Conservation (phyloP, 2,797 vertebrate genomes). For the Scarus forsteni region DNA sequence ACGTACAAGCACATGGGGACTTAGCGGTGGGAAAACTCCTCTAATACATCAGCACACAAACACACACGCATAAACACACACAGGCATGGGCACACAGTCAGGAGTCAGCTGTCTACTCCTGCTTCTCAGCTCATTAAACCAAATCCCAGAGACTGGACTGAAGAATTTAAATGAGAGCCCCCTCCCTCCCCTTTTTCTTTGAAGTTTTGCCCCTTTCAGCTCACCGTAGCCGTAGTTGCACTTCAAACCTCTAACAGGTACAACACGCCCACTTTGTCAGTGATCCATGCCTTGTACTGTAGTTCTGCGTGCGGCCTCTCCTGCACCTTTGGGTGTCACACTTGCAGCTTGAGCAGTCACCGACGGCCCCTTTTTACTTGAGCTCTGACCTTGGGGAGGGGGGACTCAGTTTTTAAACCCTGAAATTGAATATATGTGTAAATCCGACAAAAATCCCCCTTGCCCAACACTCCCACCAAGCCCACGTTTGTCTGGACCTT, state of each 20-base stretch:
- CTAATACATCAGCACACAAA: constrained; percentile 27
- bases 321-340: constrained; percentile 49
- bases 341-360: constrained; percentile 26
- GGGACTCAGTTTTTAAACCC: constrained; percentile 81
- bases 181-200: constrained; percentile 57
- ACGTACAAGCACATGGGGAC: constrained; percentile 52
- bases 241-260: constrained; percentile 64
- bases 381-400: constrained; percentile 86
- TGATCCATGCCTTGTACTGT: constrained; percentile 32
- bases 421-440: constrained; percentile 97
- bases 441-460: constrained; percentile 93
- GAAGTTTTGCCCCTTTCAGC: constrained; percentile 74
- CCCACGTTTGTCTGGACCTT: constrained; percentile 63
- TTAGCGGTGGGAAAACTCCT: constrained; percentile 73
- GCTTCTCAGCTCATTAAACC: constrained; percentile 85
- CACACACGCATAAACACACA: constrained; percentile 6
- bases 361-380: constrained; percentile 54
- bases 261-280: constrained; percentile 43
- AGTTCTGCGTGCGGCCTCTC: constrained; percentile 26
- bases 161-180: constrained; percentile 85
- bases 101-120: constrained; percentile 83
- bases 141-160: constrained; percentile 76
- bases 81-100: constrained; percentile 47
- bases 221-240: constrained; percentile 50
- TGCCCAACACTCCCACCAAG: constrained; percentile 73